These are phyloP conservation scores for Caenorhabditis remanei DNA, from an alignment of 1,140 invertebrate genomes.

Conservation along the genomic window DNA sequence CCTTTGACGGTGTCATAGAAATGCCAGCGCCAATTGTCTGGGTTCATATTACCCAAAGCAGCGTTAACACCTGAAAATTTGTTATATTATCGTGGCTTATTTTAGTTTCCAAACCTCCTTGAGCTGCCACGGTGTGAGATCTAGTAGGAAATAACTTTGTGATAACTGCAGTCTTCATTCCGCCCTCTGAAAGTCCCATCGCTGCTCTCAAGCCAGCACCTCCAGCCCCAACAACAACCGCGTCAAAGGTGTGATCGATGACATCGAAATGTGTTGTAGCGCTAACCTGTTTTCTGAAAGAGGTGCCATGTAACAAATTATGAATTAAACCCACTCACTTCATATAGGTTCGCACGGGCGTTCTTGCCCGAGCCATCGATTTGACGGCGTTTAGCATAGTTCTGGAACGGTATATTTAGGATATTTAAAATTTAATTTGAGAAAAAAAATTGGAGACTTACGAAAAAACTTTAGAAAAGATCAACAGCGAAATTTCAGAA, in stretches of 20 bases:
- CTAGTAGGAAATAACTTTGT: constrained; percentile 93
- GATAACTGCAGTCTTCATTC: constrained; percentile 93
- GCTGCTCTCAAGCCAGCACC: constrained; percentile 94
- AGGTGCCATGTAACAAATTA: not conserved
- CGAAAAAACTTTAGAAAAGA: not conserved
- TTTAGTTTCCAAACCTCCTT: constrained; percentile 82
- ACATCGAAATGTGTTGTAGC: constrained; percentile 78
- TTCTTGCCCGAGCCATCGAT: not conserved
- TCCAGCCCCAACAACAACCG: constrained; percentile 92
- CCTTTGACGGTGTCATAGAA: constrained; percentile 97
- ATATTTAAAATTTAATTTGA: not conserved
- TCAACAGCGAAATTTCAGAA: not conserved
- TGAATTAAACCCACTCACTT: not conserved
- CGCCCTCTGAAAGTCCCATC: constrained; percentile 91
- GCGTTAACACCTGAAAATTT: constrained; percentile 85
- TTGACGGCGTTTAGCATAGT: constrained; percentile 18
- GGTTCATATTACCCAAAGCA: constrained; percentile 92
- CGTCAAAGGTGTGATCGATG: constrained; percentile 93
- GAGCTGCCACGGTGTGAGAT: constrained; percentile 93
- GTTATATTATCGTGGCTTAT: not conserved
- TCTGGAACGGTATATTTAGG: not conserved
- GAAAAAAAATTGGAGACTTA: not conserved
- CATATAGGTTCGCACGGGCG: not conserved
- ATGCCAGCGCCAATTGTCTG: constrained; percentile 97
- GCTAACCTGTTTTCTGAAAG: constrained; percentile 19